Evolutionary conservation across 92 coral and sea anemone genomes (phyloP).

Genomic region (Epizoanthus scotinus): DNA sequence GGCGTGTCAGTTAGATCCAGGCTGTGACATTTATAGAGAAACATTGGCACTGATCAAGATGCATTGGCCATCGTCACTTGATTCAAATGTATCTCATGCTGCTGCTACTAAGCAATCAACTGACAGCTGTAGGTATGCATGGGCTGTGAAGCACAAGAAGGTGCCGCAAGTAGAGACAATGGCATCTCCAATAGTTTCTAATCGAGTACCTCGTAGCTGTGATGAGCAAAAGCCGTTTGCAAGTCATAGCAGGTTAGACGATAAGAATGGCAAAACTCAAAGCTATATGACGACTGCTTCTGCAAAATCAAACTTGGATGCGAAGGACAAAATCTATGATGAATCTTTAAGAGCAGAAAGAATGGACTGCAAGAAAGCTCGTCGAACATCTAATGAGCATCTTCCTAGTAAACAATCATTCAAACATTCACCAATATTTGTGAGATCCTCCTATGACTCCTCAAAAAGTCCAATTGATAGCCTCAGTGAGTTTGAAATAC

Average conservation of each 20-base stretch:
- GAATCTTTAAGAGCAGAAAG: neutral
- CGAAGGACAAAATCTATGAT: neutral
- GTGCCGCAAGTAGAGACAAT: neutral
- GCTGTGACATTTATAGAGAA: conserved; percentile 50
- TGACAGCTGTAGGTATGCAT: conserved; percentile 19
- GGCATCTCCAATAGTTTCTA: neutral
- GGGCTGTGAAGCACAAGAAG: conserved; percentile 20
- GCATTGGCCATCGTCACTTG: neutral
- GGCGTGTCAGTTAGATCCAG: conserved; percentile 46
- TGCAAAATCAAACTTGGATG: neutral
- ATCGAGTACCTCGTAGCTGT: neutral
- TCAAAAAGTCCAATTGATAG: conserved; percentile 50
- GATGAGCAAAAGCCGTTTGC: conserved; percentile 5
- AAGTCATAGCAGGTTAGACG: neutral
- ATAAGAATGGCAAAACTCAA: neutral
- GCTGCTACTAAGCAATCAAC: neutral
- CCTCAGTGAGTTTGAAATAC: conserved; percentile 56
- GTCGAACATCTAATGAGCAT: neutral
- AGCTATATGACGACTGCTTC: neutral
- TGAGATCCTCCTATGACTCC: conserved; percentile 7
- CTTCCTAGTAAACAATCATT: neutral
- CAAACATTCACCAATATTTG: neutral
- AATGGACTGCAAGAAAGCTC: neutral
- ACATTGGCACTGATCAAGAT: conserved; percentile 26
- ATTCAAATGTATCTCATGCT: neutral